Conservation (phyloP, 92 coral and sea anemone species). For the Metridium senile region DNA sequence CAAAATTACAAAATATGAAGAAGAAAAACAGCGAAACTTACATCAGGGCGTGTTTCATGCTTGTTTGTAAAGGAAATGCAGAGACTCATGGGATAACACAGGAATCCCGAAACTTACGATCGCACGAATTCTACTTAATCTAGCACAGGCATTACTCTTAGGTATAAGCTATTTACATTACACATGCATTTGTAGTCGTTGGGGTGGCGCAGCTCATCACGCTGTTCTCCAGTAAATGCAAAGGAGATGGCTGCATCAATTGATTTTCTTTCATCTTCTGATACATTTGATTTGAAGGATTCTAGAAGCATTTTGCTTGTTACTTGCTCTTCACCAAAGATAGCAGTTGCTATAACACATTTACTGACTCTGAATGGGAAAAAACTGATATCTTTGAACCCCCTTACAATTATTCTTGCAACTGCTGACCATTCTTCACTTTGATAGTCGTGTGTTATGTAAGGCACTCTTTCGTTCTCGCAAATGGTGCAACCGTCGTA, state of each 20-base stretch:
- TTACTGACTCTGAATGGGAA: slow-evolving; percentile 49
- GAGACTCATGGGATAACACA: no score
- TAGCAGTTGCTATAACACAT: slow-evolving; percentile 18
- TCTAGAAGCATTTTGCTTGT: slow-evolving; percentile 31
- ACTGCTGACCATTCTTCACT: slow-evolving; percentile 45
- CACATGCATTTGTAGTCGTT: slow-evolving; percentile 19
- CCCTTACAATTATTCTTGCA: slow-evolving; percentile 45
- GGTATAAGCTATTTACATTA: slow-evolving; percentile 25
- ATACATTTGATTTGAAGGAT: slow-evolving; percentile 41
- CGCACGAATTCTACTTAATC: no score
- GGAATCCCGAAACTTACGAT: no score
- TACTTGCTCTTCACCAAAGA: slow-evolving; percentile 38
- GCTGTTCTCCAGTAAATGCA: slow-evolving; percentile 12
- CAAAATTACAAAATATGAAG: no score
- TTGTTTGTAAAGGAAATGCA: no score
- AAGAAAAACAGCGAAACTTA: no score
- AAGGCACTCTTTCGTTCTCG: slow-evolving; percentile 44
- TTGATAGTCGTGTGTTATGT: slow-evolving; percentile 48
- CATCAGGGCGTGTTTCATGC: no score
- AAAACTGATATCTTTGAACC: slow-evolving; percentile 39
- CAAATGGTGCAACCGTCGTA: slow-evolving; percentile 41
- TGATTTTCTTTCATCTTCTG: slow-evolving; percentile 50
- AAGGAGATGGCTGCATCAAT: slow-evolving; percentile 26
- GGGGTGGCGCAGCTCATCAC: not conserved
- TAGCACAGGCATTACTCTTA: slow-evolving; percentile 40